Evolutionary conservation across 37 sponge, comb jelly and placozoan genomes (phyloP), one percentile per base, ranked within the genome.

Genomic region (Eunapius fragilis): DNA sequence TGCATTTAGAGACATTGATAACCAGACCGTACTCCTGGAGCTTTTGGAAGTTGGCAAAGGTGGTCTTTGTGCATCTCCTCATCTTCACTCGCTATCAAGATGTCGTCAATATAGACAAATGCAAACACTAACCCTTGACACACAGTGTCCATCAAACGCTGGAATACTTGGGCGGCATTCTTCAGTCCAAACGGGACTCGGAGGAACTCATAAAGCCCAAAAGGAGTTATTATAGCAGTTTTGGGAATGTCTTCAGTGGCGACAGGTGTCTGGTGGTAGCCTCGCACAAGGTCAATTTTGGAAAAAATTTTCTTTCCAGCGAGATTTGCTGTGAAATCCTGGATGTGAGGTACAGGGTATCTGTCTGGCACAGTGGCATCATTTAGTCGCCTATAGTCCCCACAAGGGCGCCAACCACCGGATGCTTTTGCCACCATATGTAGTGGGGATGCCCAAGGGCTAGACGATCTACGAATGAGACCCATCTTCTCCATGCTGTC

Each of bases 381-480:
- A 12, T 83, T 71, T 50, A 75, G 84, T 3, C 75, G 48, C 48
- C 84, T 37, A 30, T 82, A 89, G 68, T 89, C 84, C 26, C 89
- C 84, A 45, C 89, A 89, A 23, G 84, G 89, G 11, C 84, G 78
- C 89, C 89, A 89, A n/a, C 80, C 89, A 26, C 89, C 89, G 27
- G 78, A 75, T 13, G 84, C 14, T 41, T 83, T 78, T 2, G 89
- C 81, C 47, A 90, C 86, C 90, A 85, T 90, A 82, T 90, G 90
- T 17, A 81, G 38, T 58, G 86, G 71, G 19, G 86, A 75, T 14
- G 82, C 37, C 80, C 90, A 84, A 71, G 70, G 67, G 30, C 76
- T 81, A 37, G 75, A 81, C n/a, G 87, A 87, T 25, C 70, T 67
- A 0, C 76, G 71, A 31, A 87, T 87, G 69, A 87, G 73, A 25